Percentiles rank a stretch among this genome's conserved stretches.
Conservation (phyloP, 2,888 invertebrate species). For the Phyllotreta striolata region DNA sequence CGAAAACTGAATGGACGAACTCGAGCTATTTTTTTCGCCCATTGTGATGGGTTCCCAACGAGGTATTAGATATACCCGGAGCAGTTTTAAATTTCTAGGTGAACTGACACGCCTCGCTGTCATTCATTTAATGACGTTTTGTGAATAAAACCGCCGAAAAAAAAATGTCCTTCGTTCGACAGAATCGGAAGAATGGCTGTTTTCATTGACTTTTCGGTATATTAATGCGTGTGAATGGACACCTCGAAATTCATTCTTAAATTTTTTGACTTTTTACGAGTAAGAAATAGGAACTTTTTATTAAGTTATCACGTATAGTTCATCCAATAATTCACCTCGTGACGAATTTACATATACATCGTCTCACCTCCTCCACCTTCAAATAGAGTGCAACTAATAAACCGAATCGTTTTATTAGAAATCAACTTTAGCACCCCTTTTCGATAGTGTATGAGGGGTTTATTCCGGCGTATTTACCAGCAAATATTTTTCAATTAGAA, state of each 20-base stretch:
- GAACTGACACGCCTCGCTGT: conserved; percentile 57
- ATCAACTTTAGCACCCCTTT: no score
- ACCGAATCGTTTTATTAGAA: no score
- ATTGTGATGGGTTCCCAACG: conserved; percentile 57
- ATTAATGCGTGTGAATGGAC: conserved; percentile 5
- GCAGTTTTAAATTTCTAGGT: conserved; percentile 61
- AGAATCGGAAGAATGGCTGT: conserved; percentile 20
- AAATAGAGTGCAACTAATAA: no score
- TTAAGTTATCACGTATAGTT: no score
- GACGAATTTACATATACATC: no score
- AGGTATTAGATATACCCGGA: conserved; percentile 56
- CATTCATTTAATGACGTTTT: conserved; percentile 57
- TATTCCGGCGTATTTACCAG: no score
- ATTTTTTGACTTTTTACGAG: conserved; percentile 12
- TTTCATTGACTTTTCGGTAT: conserved; percentile 35
- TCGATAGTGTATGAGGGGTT: no score
- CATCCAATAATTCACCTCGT: no score
- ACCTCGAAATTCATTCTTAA: neutral
- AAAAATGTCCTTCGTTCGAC: no score
- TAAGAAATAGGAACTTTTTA: neutral
- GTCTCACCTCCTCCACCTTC: no score
- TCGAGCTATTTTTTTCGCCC: conserved; percentile 58
- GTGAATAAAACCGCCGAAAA: no score
- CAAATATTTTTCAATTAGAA: conserved; percentile 10
- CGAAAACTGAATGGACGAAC: conserved; percentile 58